Evolutionary conservation across 2,797 vertebrate species (phyloP).

Genomic region (Spea hammondii): DNA sequence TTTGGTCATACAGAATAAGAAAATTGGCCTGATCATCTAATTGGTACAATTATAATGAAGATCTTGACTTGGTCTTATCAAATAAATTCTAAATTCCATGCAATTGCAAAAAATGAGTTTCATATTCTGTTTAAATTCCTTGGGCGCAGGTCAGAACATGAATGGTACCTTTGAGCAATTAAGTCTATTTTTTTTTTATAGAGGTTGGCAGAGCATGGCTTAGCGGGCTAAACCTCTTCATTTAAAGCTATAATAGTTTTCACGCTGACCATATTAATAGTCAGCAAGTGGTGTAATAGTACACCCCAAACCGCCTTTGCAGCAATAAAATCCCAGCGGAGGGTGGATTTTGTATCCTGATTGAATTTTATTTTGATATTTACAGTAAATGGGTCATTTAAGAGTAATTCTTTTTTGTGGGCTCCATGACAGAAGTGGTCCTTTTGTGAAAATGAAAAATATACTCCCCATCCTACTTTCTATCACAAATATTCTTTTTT

Average conservation of each 20-base stretch:
- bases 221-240: slow-evolving; percentile 16
- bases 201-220: background rate
- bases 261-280: slow-evolving; percentile 20
- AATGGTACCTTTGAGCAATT: too few species aligned
- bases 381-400: slow-evolving; percentile 6
- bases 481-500: too few species aligned
- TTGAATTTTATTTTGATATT: slow-evolving; percentile 33
- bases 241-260: slow-evolving; percentile 11
- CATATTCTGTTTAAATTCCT: too few species aligned
- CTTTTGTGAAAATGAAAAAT: slow-evolving; percentile 10
- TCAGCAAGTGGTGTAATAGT: slow-evolving; percentile 31
- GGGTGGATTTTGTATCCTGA: slow-evolving; percentile 1
- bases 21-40: too few species aligned
- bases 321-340: slow-evolving; percentile 5
- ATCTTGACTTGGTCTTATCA: too few species aligned
- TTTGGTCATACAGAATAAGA: too few species aligned
- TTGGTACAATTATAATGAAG: too few species aligned
- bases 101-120: too few species aligned
- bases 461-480: too few species aligned
- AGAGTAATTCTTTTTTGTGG: slow-evolving; percentile 16
- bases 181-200: too few species aligned
- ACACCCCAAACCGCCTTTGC: slow-evolving; percentile 34
- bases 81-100: too few species aligned
- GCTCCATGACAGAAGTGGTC: slow-evolving; percentile 21
- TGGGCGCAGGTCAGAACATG: too few species aligned